Percentiles rank a stretch among this genome's conserved stretches.
phyloP scores from a whole-genome alignment of 2,888 invertebrate genomes.

The Linyphia triangularis region DNA sequence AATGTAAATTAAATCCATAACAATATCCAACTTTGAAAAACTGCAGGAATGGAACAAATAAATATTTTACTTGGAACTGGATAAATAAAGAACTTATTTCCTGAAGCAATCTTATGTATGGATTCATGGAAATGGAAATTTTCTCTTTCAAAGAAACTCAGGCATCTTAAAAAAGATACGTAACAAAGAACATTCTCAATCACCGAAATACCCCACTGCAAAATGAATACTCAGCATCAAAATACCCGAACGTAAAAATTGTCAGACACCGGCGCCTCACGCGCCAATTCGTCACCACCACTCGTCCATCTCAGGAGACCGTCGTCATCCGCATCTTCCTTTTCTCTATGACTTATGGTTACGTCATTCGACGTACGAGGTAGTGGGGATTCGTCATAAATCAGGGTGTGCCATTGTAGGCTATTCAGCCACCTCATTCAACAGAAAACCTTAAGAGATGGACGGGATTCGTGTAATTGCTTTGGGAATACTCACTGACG shows the following conservation, averaged over 20 bases:
- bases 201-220: not conserved
- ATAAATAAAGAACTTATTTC: too few species aligned
- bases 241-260: not conserved
- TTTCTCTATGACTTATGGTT: conserved; percentile 30
- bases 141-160: too few species aligned
- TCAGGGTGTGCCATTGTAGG: conserved; percentile 14
- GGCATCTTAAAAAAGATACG: conserved; percentile 3
- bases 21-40: too few species aligned
- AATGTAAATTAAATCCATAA: too few species aligned
- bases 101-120: too few species aligned
- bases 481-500: not conserved
- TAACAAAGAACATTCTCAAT: not conserved
- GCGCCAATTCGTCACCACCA: conserved; percentile 14
- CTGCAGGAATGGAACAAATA: too few species aligned
- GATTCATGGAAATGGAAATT: too few species aligned
- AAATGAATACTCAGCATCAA: not conserved
- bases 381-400: conserved; percentile 1
- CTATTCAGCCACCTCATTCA: not conserved
- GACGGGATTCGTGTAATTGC: not conserved
- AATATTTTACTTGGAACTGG: too few species aligned
- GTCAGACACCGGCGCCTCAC: not conserved
- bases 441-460: too few species aligned
- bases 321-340: not conserved
- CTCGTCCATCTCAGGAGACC: conserved; percentile 21
- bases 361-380: not conserved